Conservation (phyloP, 1,140 invertebrate species). For the Hylaeus volcanicus region DNA sequence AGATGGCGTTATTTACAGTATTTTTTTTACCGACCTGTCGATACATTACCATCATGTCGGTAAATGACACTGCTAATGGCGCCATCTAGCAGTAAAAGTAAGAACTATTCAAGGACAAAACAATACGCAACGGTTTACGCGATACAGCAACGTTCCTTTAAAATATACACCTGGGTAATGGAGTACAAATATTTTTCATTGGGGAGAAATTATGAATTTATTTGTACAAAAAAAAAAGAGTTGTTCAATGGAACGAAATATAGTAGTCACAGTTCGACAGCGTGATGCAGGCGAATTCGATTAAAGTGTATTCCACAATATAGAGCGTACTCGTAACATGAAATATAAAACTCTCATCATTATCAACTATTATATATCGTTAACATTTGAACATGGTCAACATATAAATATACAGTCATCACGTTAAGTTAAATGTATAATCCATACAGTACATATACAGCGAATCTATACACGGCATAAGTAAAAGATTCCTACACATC, state of each 20-base stretch:
- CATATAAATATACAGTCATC: slow-evolving; percentile 79
- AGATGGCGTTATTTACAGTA: no score
- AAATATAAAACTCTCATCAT: slow-evolving; percentile 79
- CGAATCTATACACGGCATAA: slow-evolving; percentile 61
- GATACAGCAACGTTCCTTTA: not conserved
- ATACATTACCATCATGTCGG: no score
- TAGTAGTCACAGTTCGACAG: slow-evolving; percentile 59
- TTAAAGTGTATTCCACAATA: slow-evolving; percentile 60
- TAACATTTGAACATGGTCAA: slow-evolving; percentile 72
- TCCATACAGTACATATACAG: slow-evolving; percentile 67
- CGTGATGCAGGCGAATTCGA: slow-evolving; percentile 64
- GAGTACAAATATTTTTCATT: not conserved
- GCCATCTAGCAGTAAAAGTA: no score
- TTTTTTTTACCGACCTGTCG: no score
- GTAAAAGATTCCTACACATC: slow-evolving; percentile 47
- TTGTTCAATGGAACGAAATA: slow-evolving; percentile 58
- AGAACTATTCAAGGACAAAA: no score
- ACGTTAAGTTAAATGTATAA: slow-evolving; percentile 69
- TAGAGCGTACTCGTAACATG: slow-evolving; percentile 72
- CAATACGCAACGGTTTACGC: not conserved
- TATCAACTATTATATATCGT: slow-evolving; percentile 67
- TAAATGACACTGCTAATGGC: no score
- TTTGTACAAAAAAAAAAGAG: slow-evolving; percentile 64
- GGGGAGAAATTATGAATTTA: slow-evolving; percentile 70
- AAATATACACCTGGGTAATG: no score